Evolutionary conservation across 1,140 invertebrate genomes (phyloP).

Genomic region (Drosophila kohkoa): DNA sequence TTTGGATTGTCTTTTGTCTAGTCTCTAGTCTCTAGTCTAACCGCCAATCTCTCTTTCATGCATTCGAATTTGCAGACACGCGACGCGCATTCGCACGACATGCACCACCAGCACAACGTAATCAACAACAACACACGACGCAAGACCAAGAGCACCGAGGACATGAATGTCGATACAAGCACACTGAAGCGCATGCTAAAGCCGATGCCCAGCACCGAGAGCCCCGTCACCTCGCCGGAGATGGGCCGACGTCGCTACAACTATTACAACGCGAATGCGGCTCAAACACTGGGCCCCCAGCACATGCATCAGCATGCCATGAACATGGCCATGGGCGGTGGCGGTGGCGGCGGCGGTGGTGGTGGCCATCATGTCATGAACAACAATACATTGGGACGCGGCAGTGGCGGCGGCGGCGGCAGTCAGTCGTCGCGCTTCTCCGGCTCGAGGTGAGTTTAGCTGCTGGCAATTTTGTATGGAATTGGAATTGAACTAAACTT

Average conservation of each 20-base stretch:
- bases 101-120: slow-evolving; percentile 86
- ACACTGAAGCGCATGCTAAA: slow-evolving; percentile 97
- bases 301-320: slow-evolving; percentile 85
- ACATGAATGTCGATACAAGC: slow-evolving; percentile 94
- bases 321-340: slow-evolving; percentile 53
- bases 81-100: slow-evolving; percentile 83
- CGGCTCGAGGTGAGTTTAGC: slow-evolving; percentile 84
- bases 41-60: slow-evolving; percentile 21
- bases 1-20: slow-evolving; percentile 7
- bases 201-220: slow-evolving; percentile 94
- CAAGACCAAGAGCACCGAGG: slow-evolving; percentile 95
- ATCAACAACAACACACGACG: slow-evolving; percentile 90
- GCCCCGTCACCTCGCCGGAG: slow-evolving; percentile 94
- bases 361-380: slow-evolving; percentile 85
- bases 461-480: neutral
- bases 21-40: slow-evolving; percentile 13
- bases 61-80: slow-evolving; percentile 64
- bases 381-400: slow-evolving; percentile 83
- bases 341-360: slow-evolving; percentile 40
- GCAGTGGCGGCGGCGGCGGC: slow-evolving; percentile 57
- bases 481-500: too few relatives aligned
- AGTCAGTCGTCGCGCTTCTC: slow-evolving; percentile 85
- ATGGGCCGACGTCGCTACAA: slow-evolving; percentile 91
- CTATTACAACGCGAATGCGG: slow-evolving; percentile 86
- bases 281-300: slow-evolving; percentile 84